Evolutionary conservation across 1,140 invertebrate genomes (phyloP).

Genomic region (Drosophila cardini): DNA sequence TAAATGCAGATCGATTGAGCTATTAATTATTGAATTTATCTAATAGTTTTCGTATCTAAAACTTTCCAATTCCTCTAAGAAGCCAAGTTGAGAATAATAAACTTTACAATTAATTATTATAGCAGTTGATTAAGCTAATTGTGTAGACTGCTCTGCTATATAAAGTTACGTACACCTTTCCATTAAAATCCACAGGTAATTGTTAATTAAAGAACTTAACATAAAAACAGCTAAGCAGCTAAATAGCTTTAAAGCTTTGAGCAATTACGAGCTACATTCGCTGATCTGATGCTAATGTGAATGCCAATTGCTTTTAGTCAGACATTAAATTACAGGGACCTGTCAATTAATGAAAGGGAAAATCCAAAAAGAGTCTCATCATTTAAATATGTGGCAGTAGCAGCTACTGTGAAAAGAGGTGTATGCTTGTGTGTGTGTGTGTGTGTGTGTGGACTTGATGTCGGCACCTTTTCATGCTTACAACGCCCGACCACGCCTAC

Average conservation of each 20-base stretch:
- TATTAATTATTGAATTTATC: no score
- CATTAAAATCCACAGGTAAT: neutral
- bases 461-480: constrained; percentile 45
- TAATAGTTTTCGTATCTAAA: no score
- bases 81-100: no score
- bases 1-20: no score
- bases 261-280: constrained; percentile 23
- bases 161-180: no score
- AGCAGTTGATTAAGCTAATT: no score
- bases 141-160: no score
- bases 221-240: neutral
- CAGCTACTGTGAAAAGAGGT: constrained; percentile 30
- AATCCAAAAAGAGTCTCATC: constrained; percentile 36
- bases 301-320: constrained; percentile 33
- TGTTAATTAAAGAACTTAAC: constrained; percentile 4
- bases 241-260: constrained; percentile 1
- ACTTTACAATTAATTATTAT: no score
- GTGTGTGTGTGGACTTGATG: constrained; percentile 19
- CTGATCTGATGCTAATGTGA: constrained; percentile 26
- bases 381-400: constrained; percentile 56
- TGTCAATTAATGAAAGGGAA: constrained; percentile 8
- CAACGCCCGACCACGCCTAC: constrained; percentile 33
- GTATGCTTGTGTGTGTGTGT: no score
- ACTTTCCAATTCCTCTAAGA: no score
- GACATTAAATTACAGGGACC: constrained; percentile 18